Base-by-base conservation (phyloP, 1,140 invertebrate species). In the Cyrtorhinus lividipennis region DNA sequence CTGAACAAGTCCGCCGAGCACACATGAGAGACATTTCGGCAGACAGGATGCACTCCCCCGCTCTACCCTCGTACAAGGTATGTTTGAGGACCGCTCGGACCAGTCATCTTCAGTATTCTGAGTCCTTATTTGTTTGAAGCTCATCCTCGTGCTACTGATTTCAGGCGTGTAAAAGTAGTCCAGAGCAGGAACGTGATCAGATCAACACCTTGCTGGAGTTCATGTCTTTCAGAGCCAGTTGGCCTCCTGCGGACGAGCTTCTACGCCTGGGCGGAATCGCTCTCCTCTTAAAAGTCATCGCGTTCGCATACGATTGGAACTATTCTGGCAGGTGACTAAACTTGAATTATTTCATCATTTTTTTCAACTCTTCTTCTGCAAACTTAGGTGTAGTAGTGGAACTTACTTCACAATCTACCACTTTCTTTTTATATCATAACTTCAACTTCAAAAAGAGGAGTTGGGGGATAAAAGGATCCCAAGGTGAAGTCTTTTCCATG, bases 281-380 rank as follows among this genome's bases (percentile, higher is more conserved):
- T 3, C 76, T 93, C 59, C 76, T 97, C 1, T 75, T 95, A 27
- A 85, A 90, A 73, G 85, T 95, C 1, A 87, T 96, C 59, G 88
- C 87, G 1, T 86, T 91, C 71, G 84, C 90, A 0, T 88, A 90
- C 68, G 89, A 93, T 68, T 95, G 92, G 91, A 91, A 88, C 73
- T 94, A 88, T 71, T 86, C 84, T 65, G 88, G 90, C 64, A 83
- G 88, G 83, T 86, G n/a, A n/a, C n/a, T n/a, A n/a, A n/a, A 73
- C 72, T 59, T 1, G 13, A 5, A 12, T n/a, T 2, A 23, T 57
- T 18, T 57, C 24, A 57, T 57, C 20, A 23, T 57, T 57, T 57
- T 1, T 18, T 18, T 23, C 48, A 15, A 2, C 23, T 48, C 23
- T 48, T 2, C 2, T 20, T 2, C 18, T 48, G 18, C 46, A 48